Evolutionary conservation across 1,140 invertebrate species (phyloP).

Genomic region (Phocides pigmalion): DNA sequence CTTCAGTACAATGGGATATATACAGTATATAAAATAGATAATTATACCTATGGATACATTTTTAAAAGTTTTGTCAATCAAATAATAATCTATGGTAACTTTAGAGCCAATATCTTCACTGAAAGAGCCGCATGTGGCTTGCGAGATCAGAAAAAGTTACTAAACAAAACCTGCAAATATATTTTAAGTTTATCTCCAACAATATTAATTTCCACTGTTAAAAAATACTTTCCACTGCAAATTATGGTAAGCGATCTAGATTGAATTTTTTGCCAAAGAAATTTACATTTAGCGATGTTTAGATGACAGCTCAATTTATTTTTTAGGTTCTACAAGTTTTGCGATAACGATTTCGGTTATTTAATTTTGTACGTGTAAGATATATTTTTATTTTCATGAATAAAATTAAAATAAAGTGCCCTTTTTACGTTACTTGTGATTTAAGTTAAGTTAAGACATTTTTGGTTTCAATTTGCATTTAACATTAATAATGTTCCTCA

Average conservation of each 20-base stretch:
- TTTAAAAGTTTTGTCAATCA: too few relatives aligned
- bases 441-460: too few relatives aligned
- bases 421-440: too few relatives aligned
- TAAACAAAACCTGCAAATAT: not conserved
- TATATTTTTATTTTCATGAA: not conserved
- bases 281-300: conserved; percentile 19
- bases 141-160: not conserved
- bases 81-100: too few relatives aligned
- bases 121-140: too few relatives aligned
- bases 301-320: conserved; percentile 27
- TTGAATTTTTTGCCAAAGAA: conserved; percentile 1
- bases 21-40: too few relatives aligned
- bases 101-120: too few relatives aligned
- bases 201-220: conserved; percentile 5
- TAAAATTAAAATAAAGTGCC: too few relatives aligned
- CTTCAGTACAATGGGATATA: too few relatives aligned
- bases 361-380: not conserved
- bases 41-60: too few relatives aligned
- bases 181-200: not conserved
- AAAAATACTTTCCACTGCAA: conserved; percentile 13
- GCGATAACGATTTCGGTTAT: conserved; percentile 9
- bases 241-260: not conserved
- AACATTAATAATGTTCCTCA: too few relatives aligned
- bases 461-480: too few relatives aligned
- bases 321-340: conserved; percentile 3